phyloP scores from a whole-genome alignment of 1,140 invertebrate species.

The Drosophila lacteicornis region DNA sequence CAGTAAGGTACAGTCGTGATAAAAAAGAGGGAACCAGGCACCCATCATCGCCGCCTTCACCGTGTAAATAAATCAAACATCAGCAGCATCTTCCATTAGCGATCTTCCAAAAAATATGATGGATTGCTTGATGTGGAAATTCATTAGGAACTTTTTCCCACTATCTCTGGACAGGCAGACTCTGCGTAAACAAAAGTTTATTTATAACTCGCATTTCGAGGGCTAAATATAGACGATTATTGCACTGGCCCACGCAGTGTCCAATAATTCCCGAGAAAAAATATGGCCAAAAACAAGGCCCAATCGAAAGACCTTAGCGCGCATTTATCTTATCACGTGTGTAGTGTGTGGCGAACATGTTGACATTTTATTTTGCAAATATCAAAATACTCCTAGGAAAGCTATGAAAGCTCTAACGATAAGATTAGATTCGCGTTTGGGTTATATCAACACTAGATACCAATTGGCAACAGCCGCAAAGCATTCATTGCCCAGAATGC shows the following conservation, averaged over 20 bases:
- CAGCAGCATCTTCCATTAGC: conserved; percentile 38
- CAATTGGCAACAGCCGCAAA: conserved; percentile 3
- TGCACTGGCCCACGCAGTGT: conserved; percentile 20
- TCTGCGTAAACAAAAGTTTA: conserved; percentile 29
- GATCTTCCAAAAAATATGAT: conserved; percentile 21
- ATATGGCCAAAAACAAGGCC: conserved; percentile 28
- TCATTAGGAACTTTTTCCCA: conserved; percentile 17
- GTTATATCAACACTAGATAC: conserved; percentile 42
- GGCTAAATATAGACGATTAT: conserved; percentile 34
- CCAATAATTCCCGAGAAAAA: conserved; percentile 35
- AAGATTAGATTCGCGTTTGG: conserved; percentile 42
- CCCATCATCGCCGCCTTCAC: conserved; percentile 10
- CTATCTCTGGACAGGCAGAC: conserved; percentile 5
- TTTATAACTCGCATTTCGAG: conserved; percentile 24
- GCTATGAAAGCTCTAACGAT: conserved; percentile 8
- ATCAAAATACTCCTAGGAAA: conserved; percentile 14
- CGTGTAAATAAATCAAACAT: conserved; percentile 70
- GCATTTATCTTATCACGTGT: conserved; percentile 39
- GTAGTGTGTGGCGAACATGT: conserved; percentile 18
- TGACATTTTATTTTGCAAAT: conserved; percentile 53
- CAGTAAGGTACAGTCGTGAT: conserved; percentile 8
- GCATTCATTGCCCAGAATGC: not conserved
- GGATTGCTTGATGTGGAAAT: conserved; percentile 21
- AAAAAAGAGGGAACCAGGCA: no score
- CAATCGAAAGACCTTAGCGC: not conserved